Conservation (phyloP, 2,888 invertebrate genomes). For the Eledona agricola region DNA sequence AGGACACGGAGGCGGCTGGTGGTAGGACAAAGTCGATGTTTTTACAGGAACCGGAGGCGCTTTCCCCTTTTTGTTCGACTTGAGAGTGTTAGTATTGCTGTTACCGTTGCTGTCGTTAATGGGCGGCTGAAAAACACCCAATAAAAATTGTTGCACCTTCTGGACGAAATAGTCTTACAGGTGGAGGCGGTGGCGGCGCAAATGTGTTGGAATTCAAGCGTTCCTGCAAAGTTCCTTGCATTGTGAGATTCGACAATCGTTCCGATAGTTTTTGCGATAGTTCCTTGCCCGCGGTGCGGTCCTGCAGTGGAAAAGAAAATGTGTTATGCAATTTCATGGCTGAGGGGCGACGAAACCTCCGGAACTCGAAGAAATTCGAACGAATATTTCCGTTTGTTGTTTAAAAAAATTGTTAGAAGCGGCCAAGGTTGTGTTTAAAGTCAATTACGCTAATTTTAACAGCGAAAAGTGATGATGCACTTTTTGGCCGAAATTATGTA, state of each 20-base stretch:
- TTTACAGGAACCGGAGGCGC: slow-evolving; percentile 60
- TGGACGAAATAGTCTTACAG: slow-evolving; percentile 61
- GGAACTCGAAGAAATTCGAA: slow-evolving; percentile 21
- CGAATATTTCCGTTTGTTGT: too few species aligned
- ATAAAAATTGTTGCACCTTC: too few species aligned
- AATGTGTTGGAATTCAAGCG: slow-evolving; percentile 47
- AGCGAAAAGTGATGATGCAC: slow-evolving; percentile 1
- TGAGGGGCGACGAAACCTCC: slow-evolving; percentile 21
- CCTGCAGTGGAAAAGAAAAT: slow-evolving; percentile 50
- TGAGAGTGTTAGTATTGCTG: slow-evolving; percentile 40
- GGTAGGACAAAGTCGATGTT: slow-evolving; percentile 55
- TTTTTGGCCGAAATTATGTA: too few species aligned
- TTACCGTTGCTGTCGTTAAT: slow-evolving; percentile 2
- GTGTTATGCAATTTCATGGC: slow-evolving; percentile 35
- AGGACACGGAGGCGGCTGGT: slow-evolving; percentile 63
- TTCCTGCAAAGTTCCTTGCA: slow-evolving; percentile 50
- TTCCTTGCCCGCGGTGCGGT: slow-evolving; percentile 53
- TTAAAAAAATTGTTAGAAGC: too few species aligned
- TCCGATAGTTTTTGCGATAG: slow-evolving; percentile 54
- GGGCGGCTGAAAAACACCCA: slow-evolving; percentile 23
- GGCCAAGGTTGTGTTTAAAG: too few species aligned
- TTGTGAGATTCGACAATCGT: slow-evolving; percentile 50
- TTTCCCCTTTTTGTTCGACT: slow-evolving; percentile 52
- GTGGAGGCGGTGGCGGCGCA: slow-evolving; percentile 70
- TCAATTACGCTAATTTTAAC: too few species aligned